phyloP scores from a whole-genome alignment of 2,797 vertebrate species.

The Phylloscopus collybita region DNA sequence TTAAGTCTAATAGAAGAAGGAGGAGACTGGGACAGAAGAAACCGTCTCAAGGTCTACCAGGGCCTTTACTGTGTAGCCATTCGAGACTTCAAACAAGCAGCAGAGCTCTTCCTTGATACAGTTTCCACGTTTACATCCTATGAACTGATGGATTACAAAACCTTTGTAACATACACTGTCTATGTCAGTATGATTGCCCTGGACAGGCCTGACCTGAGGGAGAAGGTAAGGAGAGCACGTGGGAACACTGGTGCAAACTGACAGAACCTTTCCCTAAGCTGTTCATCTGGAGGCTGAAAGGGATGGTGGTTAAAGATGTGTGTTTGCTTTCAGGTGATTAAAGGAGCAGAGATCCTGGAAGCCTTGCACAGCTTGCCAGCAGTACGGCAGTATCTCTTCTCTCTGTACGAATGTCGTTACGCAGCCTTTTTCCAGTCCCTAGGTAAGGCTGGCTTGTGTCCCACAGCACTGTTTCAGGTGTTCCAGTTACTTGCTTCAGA shows the following conservation, averaged over 20 bases:
- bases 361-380: constrained; percentile 93
- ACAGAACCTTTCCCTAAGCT: background rate
- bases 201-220: constrained; percentile 94
- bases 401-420: constrained; percentile 95
- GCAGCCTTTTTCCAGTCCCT: constrained; percentile 95
- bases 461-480: background rate
- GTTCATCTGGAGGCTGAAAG: background rate
- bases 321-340: constrained; percentile 87
- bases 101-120: constrained; percentile 96
- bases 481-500: background rate
- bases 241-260: background rate
- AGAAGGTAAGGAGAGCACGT: constrained; percentile 84
- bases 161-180: constrained; percentile 96
- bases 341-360: constrained; percentile 97
- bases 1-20: constrained; percentile 96
- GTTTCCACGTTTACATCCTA: constrained; percentile 99
- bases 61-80: constrained; percentile 97
- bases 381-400: constrained; percentile 96
- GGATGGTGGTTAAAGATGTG: background rate
- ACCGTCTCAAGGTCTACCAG: constrained; percentile 97
- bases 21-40: constrained; percentile 97
- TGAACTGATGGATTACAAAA: constrained; percentile 99
- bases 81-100: constrained; percentile 96
- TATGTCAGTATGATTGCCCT: constrained; percentile 99
- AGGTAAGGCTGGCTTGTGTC: constrained; percentile 78